Evolutionary conservation across 2,113 vertebrate species (phyloP).

Genomic region (Sula dactylatra): DNA sequence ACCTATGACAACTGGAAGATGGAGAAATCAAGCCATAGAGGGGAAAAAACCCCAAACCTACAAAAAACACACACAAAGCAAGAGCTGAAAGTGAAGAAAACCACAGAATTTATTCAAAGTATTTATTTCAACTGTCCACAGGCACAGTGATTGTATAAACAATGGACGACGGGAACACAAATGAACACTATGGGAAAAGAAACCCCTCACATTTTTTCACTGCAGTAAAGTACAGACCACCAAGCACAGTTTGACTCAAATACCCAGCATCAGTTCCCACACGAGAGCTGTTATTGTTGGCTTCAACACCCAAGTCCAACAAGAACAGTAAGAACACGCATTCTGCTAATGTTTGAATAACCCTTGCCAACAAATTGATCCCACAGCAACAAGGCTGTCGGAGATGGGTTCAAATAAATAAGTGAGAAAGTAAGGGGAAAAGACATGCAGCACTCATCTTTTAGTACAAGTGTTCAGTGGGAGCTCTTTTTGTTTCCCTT

Average conservation of each 20-base stretch:
- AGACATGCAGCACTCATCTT: neutral
- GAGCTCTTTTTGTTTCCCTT: neutral
- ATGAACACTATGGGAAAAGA: constrained; percentile 59
- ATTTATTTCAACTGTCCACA: constrained; percentile 8
- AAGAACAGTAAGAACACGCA: constrained; percentile 61
- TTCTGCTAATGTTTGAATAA: constrained; percentile 75
- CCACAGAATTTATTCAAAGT: neutral
- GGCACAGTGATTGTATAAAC: constrained; percentile 13
- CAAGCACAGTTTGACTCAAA: constrained; percentile 62
- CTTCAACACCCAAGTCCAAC: constrained; percentile 60
- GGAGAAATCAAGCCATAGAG: neutral
- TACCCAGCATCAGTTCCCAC: constrained; percentile 69
- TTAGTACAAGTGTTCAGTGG: neutral
- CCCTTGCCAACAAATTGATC: constrained; percentile 75
- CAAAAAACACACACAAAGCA: neutral
- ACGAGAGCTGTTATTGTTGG: constrained; percentile 76
- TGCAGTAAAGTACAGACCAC: constrained; percentile 69
- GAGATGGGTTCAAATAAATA: constrained; percentile 33
- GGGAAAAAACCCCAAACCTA: neutral
- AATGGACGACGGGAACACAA: constrained; percentile 37
- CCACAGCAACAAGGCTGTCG: constrained; percentile 37
- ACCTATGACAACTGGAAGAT: neutral
- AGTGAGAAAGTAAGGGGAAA: neutral
- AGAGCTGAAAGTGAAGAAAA: constrained; percentile 18
- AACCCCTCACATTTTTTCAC: constrained; percentile 55